Evolutionary conservation across 2,888 invertebrate genomes (phyloP).

Genomic region (Drosophila affinis): DNA sequence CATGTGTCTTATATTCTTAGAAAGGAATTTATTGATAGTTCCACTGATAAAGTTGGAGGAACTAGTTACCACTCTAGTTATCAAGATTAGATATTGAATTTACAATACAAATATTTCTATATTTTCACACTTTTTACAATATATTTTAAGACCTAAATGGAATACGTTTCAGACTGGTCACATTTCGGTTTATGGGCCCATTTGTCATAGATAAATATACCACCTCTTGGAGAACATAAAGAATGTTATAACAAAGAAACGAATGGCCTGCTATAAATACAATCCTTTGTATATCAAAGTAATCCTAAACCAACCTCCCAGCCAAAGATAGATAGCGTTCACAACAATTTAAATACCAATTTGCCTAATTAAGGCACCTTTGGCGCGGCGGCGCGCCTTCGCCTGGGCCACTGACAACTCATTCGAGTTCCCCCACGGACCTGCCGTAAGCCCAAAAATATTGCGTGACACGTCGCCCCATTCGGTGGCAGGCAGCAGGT

Average conservation of each 20-base stretch:
- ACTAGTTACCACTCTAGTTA: neutral
- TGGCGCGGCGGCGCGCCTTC: constrained; percentile 53
- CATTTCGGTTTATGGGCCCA: constrained; percentile 27
- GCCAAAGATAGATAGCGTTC: constrained; percentile 32
- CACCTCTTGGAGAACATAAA: constrained; percentile 23
- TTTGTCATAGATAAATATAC: constrained; percentile 20
- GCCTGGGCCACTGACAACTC: constrained; percentile 64
- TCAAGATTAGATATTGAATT: neutral
- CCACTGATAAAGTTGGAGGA: neutral
- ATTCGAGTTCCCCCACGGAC: constrained; percentile 28
- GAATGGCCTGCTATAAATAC: constrained; percentile 46
- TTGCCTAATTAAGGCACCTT: constrained; percentile 72
- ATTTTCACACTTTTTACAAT: neutral
- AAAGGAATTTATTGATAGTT: neutral
- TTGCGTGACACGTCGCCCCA: constrained; percentile 66
- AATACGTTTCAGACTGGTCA: constrained; percentile 10
- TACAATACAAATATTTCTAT: neutral
- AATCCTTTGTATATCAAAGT: constrained; percentile 9
- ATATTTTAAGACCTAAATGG: neutral
- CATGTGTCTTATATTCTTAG: neutral
- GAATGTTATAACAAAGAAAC: constrained; percentile 43
- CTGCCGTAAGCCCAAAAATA: constrained; percentile 60
- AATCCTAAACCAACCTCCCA: constrained; percentile 46
- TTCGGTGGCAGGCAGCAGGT: neutral
- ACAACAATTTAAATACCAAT: constrained; percentile 69